Base-by-base conservation (phyloP, 1,140 invertebrate species). In the Zaprionus davidi region DNA sequence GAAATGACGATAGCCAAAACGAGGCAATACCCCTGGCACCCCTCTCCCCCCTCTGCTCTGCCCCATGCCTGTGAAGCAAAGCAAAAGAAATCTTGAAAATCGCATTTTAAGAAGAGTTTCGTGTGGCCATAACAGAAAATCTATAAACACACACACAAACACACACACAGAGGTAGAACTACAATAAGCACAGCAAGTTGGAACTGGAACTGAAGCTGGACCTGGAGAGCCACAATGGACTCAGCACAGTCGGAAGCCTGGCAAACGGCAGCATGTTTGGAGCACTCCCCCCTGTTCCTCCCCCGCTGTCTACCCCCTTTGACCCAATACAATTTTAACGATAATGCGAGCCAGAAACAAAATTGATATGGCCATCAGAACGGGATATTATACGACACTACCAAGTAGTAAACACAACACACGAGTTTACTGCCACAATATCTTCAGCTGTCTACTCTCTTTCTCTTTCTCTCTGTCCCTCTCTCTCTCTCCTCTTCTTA, bases 51-150 rank as follows among this genome's bases (percentile, higher is more conserved):
- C 15, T 0, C 34, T 13, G 6, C 31, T 15, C 5, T 4, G 4
- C 15, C n/a, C 41, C 2, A 6, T 17, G 15, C 15, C 13, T n/a
- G 38, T n/a, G 31, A 44, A 28, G 26, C 13, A 56, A 26, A 41
- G 53, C 44, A 36, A 68, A 80, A 68, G 79, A 88, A 88, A 76
- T 85, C 85, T 90, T 90, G 85, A 82, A 90, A 90, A 90, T 90
- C 84, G 86, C 86, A 90, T 90, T 90, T 90, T 90, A 90, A 90
- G 86, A 90, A 90, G 85, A 90, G 88, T 63, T 90, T 84, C 81
- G 81, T 90, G 85, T 79, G 84, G 83, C 84, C 72, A 87, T 87
- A 88, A 84, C 85, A 76, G 67, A 84, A 90, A 90, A 85, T 90
- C 81, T 85, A 85, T 90, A 90, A 82, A 74, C 72, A 81, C 82